Evolutionary conservation across 2,888 invertebrate species (phyloP), one percentile per base, ranked within the genome.

Genomic region (Gastracanthus pulcherrimus): DNA sequence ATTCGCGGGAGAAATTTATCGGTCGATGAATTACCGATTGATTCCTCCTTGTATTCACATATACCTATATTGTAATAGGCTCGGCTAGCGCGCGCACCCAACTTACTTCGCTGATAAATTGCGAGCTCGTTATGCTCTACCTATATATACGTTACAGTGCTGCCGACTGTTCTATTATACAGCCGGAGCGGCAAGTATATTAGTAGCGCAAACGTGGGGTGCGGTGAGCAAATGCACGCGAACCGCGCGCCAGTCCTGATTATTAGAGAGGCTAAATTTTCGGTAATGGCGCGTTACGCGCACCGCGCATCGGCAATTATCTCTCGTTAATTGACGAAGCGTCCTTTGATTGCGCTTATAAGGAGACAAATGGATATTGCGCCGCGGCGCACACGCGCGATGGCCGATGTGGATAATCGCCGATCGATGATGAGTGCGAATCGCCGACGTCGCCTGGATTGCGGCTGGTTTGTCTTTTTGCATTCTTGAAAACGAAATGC

Each of bases 301-400:
- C 16, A 45, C n/a, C 45, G n/a, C 45, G 45, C 16, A n/a, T n/a
- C 45, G 23, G 64, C 64, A 36, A 64, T 36, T 36, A 19, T 19
- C 23, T 23, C 64, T 36, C 64, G 19, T 64, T 64, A 64, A 64
- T 64, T n/a, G 64, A 16, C n/a, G 19, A 62, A 19, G 11, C 16
- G 62, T 36, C 62, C 62, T 62, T 62, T 55, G 55, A 55, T 55
- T 55, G 55, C 11, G 55, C 19, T 55, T n/a, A 45, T 45, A 45
- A 45, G 45, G 45, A 45, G 45, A 45, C 45, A 45, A 45, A 45
- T 45, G 45, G 13, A 13, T n/a, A n/a, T 45, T 13, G 13, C n/a
- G 45, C 5, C n/a, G 13, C n/a, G n/a, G 45, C 45, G n/a, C n/a
- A n/a, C 45, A 45, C n/a, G 45, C n/a, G 16, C 45, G 45, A 0